Conservation (phyloP, 1,140 invertebrate species). For the Ylistrum balloti region DNA sequence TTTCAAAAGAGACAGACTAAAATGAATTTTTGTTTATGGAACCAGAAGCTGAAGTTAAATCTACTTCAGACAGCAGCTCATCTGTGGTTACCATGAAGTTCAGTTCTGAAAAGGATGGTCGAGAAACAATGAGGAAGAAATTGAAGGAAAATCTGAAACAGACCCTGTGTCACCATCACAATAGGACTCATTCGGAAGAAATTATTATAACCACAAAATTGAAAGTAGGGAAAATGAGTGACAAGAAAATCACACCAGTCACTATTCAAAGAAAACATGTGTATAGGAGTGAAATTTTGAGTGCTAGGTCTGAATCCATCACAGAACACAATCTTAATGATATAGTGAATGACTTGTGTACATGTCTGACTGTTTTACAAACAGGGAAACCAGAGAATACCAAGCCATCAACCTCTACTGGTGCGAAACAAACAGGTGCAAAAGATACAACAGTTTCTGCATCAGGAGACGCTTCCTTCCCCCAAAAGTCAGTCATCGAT, state of each 20-base stretch:
- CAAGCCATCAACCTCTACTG: neutral
- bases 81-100: conserved; percentile 8
- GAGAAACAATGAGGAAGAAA: neutral
- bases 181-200: neutral
- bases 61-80: neutral
- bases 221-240: neutral
- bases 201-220: conserved; percentile 5
- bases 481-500: neutral
- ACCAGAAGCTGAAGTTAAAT: neutral
- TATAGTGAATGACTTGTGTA: neutral
- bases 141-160: conserved; percentile 1
- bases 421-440: neutral
- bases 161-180: neutral
- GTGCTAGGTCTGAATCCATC: neutral
- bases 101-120: neutral
- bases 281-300: neutral
- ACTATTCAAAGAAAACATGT: conserved; percentile 1
- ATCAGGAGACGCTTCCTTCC: neutral
- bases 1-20: neutral
- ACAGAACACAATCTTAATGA: neutral
- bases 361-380: neutral
- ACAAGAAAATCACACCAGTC: conserved; percentile 25
- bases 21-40: neutral
- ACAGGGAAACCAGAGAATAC: neutral
- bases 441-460: conserved; percentile 24